Conservation (phyloP, 2,797 vertebrate genomes). For the Phrynocephalus guinanensis region DNA sequence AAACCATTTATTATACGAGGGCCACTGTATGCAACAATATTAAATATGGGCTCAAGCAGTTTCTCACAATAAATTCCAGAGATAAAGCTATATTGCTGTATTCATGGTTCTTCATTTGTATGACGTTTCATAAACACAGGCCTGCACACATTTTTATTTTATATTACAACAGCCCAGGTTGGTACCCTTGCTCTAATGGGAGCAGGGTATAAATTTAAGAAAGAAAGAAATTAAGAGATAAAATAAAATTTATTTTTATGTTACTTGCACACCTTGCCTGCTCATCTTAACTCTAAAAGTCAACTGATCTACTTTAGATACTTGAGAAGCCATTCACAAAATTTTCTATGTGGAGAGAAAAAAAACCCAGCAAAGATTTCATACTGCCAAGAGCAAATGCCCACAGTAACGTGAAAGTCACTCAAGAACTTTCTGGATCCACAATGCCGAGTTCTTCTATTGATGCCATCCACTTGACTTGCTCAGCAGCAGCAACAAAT, state of each 20-base stretch:
- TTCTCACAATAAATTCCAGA: conserved; percentile 63
- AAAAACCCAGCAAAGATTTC: background rate
- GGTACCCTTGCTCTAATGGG: too few relatives aligned
- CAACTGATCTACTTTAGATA: background rate
- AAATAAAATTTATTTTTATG: background rate
- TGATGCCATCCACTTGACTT: conserved; percentile 65
- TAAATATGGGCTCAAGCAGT: conserved; percentile 67
- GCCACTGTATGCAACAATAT: conserved; percentile 48
- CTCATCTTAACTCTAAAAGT: too few relatives aligned
- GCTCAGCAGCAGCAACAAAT: conserved; percentile 31
- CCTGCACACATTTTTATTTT: background rate
- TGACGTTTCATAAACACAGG: background rate
- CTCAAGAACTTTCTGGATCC: conserved; percentile 47
- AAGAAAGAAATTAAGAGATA: too few relatives aligned
- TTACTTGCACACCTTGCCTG: background rate
- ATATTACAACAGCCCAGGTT: too few relatives aligned
- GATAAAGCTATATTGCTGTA: conserved; percentile 49
- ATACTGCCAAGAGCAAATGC: conserved; percentile 23
- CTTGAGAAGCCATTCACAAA: background rate
- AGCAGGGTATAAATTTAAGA: too few relatives aligned
- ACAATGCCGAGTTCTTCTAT: conserved; percentile 58
- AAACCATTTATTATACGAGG: too few relatives aligned
- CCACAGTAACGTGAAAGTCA: conserved; percentile 64
- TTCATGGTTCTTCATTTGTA: conserved; percentile 21
- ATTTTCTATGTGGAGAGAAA: background rate